phyloP scores from a whole-genome alignment of 1,140 invertebrate species.

The Drosophila seguyi region DNA sequence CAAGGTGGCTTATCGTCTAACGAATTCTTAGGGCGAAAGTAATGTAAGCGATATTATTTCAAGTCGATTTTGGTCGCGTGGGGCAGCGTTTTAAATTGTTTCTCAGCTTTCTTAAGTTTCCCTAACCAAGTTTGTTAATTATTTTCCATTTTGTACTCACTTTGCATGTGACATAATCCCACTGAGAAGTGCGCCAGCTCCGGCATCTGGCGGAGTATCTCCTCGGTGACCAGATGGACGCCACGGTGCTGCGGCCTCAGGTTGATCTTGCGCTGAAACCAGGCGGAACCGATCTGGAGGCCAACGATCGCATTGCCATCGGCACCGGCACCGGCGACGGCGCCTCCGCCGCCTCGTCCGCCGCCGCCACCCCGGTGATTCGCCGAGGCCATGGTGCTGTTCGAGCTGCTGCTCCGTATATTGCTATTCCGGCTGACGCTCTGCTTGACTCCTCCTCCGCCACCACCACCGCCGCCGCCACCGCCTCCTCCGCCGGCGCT shows the following conservation, averaged over 20 bases:
- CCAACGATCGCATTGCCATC: conserved; percentile 86
- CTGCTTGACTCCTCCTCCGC: conserved; percentile 72
- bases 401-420: conserved; percentile 85
- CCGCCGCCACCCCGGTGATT: conserved; percentile 87
- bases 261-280: conserved; percentile 98
- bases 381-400: conserved; percentile 85
- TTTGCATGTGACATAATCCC: conserved; percentile 97
- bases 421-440: conserved; percentile 84
- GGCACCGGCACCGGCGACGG: conserved; percentile 87
- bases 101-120: background rate
- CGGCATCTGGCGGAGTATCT: conserved; percentile 96
- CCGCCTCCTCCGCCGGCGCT: conserved; percentile 71
- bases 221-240: conserved; percentile 97
- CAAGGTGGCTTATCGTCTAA: conserved; percentile 7
- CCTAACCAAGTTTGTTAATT: background rate
- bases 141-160: conserved; percentile 88
- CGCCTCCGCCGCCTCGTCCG: conserved; percentile 74
- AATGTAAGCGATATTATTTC: conserved; percentile 12
- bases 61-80: background rate
- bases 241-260: conserved; percentile 96
- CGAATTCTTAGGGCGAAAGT: background rate
- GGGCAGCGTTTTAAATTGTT: background rate
- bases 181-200: conserved; percentile 96
- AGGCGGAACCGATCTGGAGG: conserved; percentile 96
- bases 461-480: conserved; percentile 52